Evolutionary conservation across 2,113 vertebrate genomes (phyloP).

Genomic region (Microtus montanus): DNA sequence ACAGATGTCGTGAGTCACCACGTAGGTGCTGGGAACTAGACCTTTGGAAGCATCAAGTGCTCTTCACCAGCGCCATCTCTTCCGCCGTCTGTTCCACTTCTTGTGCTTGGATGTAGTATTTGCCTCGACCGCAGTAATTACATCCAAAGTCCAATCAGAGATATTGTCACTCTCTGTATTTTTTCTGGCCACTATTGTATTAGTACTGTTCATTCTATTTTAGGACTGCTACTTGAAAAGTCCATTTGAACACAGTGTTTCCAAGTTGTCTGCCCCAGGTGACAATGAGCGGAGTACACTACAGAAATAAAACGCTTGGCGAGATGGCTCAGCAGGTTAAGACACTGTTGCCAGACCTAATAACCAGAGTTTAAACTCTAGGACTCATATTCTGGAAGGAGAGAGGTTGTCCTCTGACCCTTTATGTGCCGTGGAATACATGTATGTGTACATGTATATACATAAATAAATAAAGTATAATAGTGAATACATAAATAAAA

Average conservation of each 20-base stretch:
- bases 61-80: not conserved
- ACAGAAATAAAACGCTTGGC: not conserved
- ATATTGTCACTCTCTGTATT: not conserved
- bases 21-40: not conserved
- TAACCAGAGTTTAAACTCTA: not conserved
- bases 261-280: not conserved
- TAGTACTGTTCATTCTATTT: slow-evolving; percentile 23
- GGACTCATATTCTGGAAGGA: not conserved
- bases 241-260: not conserved
- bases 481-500: not conserved
- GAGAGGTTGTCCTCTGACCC: not conserved
- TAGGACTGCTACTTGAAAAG: slow-evolving; percentile 11
- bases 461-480: not conserved
- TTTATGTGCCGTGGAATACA: not conserved
- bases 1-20: not conserved
- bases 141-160: slow-evolving; percentile 27
- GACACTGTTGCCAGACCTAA: not conserved
- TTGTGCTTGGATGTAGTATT: not conserved
- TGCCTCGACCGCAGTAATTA: slow-evolving; percentile 19
- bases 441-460: too few relatives aligned
- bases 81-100: not conserved
- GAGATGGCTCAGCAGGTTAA: not conserved
- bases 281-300: not conserved
- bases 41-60: not conserved
- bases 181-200: slow-evolving; percentile 43